phyloP scores from a whole-genome alignment of 2,797 vertebrate species.

The Clarias laeviceps region DNA sequence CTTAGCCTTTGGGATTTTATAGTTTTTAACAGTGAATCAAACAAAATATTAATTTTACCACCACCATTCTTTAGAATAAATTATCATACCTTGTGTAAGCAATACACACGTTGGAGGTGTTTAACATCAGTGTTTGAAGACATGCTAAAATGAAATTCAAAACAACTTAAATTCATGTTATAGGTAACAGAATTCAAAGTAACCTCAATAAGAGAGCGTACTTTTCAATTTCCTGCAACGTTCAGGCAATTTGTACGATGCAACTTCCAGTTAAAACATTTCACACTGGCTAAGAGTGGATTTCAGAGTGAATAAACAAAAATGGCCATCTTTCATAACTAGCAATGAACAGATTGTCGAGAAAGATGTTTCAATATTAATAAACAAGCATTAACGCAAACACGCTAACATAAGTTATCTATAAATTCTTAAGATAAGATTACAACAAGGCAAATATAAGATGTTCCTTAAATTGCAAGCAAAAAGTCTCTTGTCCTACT shows the following conservation, averaged over 20 bases:
- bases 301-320: neutral
- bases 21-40: neutral
- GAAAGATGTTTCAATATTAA: neutral
- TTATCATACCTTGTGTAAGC: too few species aligned
- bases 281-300: neutral
- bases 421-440: too few species aligned
- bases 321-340: neutral
- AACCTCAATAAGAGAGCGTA: neutral
- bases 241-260: neutral
- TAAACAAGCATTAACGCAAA: neutral
- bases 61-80: too few species aligned
- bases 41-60: neutral
- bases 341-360: neutral
- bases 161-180: too few species aligned
- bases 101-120: neutral
- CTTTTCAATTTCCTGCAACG: too few species aligned
- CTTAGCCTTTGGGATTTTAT: neutral
- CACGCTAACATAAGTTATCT: too few species aligned
- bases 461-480: too few species aligned
- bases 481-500: too few species aligned
- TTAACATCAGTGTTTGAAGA: neutral
- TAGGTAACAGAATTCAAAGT: too few species aligned
- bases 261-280: neutral
- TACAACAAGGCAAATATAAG: too few species aligned
- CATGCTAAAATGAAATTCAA: neutral